Base-by-base conservation (phyloP, 2,888 invertebrate genomes). In the Nemapogon koenigi region DNA sequence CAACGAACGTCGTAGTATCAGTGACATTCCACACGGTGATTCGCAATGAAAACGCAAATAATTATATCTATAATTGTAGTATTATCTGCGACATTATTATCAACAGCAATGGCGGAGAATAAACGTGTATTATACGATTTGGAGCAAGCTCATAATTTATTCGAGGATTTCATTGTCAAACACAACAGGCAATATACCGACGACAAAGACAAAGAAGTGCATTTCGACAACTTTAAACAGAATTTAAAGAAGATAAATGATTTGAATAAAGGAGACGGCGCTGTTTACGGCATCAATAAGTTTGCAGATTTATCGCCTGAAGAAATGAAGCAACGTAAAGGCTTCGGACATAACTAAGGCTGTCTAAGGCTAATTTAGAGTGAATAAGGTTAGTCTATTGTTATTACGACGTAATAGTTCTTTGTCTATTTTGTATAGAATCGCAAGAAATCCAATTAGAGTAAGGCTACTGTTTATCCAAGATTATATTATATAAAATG, bases 241-340 rank as follows among this genome's bases (percentile, higher is more conserved):
- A 33, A 33, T 19, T 18, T 33, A 13, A 33, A 33, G 19, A 33
- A 33, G 13, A 33, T 33, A 10, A 33, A 33, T 17, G 33, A 33
- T 2, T 11, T 33, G 11, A 33, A 33, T 19, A 33, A 33, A 19
- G 16, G 13, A 11, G 10, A 22, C 10, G 33, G 19, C 13, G 33
- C 33, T 33, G 33, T 33, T 7, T 33, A 19, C 11, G 33, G 33
- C 7, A 33, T 31, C 16, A 43, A 44, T 26, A 7, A 41, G 17
- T 46, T 44, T 29, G 30, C 45, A 3, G 48, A 48, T 39, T 45
- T 42, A n/a, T 43, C 45, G 6, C 28, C 35, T 16, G 45, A 43
- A 22, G 45, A 47, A 38, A 17, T 17, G 29, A 37, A 41, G 2
- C 3, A 19, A n/a, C n/a, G n/a, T n/a, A n/a, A n/a, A n/a, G n/a